Evolutionary conservation across 2,113 vertebrate species (phyloP).

Genomic region (Cacatua alba): DNA sequence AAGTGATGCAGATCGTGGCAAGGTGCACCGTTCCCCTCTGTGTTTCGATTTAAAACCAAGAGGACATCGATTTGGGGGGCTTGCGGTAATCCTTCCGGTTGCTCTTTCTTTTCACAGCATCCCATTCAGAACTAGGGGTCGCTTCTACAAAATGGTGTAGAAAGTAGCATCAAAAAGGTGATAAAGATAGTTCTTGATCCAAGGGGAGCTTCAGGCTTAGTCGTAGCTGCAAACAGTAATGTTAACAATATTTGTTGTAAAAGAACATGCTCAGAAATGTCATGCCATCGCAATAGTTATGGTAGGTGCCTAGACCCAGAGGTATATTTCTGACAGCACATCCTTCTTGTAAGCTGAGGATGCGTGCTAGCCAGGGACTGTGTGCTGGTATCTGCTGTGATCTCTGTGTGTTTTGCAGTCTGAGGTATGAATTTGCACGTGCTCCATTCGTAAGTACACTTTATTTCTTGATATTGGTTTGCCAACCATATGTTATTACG

Average conservation of each 20-base stretch:
- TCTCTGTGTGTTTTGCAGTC: background rate
- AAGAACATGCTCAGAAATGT: background rate
- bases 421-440: background rate
- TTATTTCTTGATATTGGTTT: background rate
- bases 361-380: accelerated
- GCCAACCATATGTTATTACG: background rate
- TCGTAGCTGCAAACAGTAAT: background rate
- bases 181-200: background rate
- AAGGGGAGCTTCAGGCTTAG: background rate
- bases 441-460: background rate
- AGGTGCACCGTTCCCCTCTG: accelerated
- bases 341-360: background rate
- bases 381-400: background rate
- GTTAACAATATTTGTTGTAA: background rate
- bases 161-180: background rate
- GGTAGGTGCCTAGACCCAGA: background rate
- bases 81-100: background rate
- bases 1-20: background rate
- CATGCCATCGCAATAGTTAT: background rate
- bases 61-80: no score
- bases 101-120: background rate
- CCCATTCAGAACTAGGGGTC: background rate
- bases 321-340: background rate
- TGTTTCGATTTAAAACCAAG: background rate
- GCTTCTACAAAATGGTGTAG: background rate